Conservation (phyloP, 2,888 invertebrate genomes). For the Agonopterix alstromeriana region DNA sequence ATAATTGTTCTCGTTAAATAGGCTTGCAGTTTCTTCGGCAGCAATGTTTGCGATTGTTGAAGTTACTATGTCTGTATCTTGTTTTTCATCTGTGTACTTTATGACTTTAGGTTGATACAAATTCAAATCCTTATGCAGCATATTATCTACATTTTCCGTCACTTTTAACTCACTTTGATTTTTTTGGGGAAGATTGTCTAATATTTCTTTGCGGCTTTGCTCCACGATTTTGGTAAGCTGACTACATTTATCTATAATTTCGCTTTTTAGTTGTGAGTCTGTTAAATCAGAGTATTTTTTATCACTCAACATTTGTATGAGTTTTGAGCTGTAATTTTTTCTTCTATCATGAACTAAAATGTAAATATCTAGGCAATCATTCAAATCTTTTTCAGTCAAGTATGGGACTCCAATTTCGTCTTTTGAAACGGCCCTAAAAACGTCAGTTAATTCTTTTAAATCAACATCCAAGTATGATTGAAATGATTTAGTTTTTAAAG, state of each 20-base stretch:
- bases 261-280: background rate
- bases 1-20: no score
- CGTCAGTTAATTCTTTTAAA: background rate
- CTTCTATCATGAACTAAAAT: background rate
- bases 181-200: background rate
- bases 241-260: background rate
- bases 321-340: background rate
- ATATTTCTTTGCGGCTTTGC: slow-evolving; percentile 1
- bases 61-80: background rate
- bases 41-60: no score
- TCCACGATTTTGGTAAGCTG: background rate
- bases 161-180: background rate
- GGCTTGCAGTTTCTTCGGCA: no score
- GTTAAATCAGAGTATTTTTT: background rate
- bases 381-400: background rate
- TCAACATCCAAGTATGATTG: slow-evolving; percentile 1
- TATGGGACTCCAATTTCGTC: background rate
- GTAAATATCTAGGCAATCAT: slow-evolving; percentile 1
- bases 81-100: background rate
- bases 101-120: background rate
- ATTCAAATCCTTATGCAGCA: background rate
- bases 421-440: background rate
- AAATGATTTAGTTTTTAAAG: background rate
- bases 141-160: background rate
- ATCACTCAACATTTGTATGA: background rate